Percentiles rank a stretch among this genome's conserved stretches.
Conservation (phyloP, 2,113 vertebrate species). For the Acanthisitta chloris region DNA sequence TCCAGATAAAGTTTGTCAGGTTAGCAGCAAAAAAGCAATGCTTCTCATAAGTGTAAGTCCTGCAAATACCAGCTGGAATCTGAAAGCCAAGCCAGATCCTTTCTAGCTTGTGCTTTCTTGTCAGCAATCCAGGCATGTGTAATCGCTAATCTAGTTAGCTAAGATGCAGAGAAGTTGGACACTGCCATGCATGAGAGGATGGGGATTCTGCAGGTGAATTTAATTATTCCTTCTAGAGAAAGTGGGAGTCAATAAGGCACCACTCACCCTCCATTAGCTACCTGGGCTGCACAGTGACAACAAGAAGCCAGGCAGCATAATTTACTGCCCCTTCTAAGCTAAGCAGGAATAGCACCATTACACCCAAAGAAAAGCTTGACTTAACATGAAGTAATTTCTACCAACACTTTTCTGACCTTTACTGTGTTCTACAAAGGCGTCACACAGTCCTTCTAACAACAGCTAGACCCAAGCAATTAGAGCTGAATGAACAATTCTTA, state of each 20-base stretch:
- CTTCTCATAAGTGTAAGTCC: not conserved
- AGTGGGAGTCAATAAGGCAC: not conserved
- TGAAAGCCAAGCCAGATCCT: not conserved
- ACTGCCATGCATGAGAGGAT: not conserved
- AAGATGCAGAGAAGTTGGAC: not conserved
- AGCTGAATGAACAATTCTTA: slow-evolving; percentile 17
- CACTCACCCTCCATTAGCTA: not conserved
- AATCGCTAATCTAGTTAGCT: slow-evolving; percentile 29
- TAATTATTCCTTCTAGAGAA: slow-evolving; percentile 14
- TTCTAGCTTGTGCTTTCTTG: not conserved
- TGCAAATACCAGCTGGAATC: not conserved
- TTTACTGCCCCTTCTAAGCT: not conserved
- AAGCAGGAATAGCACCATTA: not conserved
- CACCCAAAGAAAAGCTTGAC: not conserved
- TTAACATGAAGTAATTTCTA: not conserved
- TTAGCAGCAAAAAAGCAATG: not conserved
- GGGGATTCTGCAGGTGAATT: slow-evolving; percentile 17
- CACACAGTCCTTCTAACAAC: not conserved
- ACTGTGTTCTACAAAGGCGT: not conserved
- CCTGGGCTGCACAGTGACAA: not conserved
- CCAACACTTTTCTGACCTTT: not conserved
- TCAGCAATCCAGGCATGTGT: not conserved
- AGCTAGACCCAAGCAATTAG: slow-evolving; percentile 23
- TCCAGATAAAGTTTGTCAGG: not conserved
- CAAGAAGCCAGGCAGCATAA: not conserved